Conservation (phyloP, 2,113 vertebrate genomes). For the Sakesphorus luctuosus region DNA sequence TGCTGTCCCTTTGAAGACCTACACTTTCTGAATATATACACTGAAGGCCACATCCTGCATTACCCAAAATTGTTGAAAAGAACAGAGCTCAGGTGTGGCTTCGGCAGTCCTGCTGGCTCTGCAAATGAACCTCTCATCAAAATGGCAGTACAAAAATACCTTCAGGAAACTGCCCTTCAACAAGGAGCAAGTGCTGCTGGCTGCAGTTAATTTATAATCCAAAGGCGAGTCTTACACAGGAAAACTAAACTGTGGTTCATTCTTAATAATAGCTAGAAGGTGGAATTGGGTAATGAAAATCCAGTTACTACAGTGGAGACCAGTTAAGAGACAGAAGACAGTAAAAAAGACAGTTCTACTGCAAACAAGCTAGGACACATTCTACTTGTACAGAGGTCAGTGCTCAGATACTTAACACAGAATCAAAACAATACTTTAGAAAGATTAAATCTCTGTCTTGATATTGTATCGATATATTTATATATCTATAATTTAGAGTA, state of each 20-base stretch:
- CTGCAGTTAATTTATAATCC: not conserved
- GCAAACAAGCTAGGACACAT: not conserved
- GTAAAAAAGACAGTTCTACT: constrained; percentile 17
- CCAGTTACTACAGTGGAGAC: not conserved
- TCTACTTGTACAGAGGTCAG: not conserved
- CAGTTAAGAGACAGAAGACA: constrained; percentile 29
- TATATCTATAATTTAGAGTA: constrained; percentile 19
- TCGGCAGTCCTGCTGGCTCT: not conserved
- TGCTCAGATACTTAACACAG: not conserved
- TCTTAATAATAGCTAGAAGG: constrained; percentile 20
- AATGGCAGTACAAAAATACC: not conserved
- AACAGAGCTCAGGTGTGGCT: not conserved
- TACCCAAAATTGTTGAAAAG: not conserved
- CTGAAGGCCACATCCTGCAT: not conserved
- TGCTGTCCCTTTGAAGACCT: not conserved
- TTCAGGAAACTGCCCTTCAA: constrained; percentile 8
- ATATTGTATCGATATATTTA: not conserved
- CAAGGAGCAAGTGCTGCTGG: not conserved
- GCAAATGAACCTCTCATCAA: not conserved
- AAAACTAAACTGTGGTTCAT: not conserved
- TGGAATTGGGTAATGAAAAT: constrained; percentile 1
- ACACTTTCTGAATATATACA: not conserved
- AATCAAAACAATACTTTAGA: not conserved
- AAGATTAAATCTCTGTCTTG: not conserved
- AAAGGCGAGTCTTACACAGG: not conserved